Base-by-base conservation (phyloP, 2,113 vertebrate species). In the Nothobranchius kuhntae region DNA sequence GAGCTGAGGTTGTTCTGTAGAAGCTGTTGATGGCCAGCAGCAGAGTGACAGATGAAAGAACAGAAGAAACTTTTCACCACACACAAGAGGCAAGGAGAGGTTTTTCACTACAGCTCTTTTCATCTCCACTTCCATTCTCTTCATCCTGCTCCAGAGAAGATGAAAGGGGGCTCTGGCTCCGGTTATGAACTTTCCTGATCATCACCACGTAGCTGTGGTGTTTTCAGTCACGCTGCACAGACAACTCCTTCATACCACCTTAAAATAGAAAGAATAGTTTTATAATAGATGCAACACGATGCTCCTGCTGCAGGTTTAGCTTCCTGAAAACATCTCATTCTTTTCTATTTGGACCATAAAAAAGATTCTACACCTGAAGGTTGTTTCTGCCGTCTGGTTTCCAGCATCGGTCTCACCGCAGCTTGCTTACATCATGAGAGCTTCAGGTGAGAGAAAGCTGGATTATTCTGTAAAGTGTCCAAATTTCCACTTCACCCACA, bases 121-220 rank as follows among this genome's bases (percentile, higher is more conserved):
- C 71, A 73, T 83, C 65, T 55, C 30, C 15, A 74, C 78, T 72
- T 79, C 61, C 53, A 52, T 64, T 52, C 67, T 64, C 77, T 73
- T 76, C 71, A 71, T 73, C 70, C 53, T 65, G 53, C 65, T 57
- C 40, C 67, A 53, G 72, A 51, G 68, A 76, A 78, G 86, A 84
- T 84, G 74, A 84, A 88, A 82, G 78, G 17, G 73, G 60, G 53
- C 42, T 40, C 69, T 63, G 69, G 65, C 68, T 56, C 54, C 61
- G 21, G 21, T 21, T 21, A 21, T 21, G 30, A 30, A 30, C 30
- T 30, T 30, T 30, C 30, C 30, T 30, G 30, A 0, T 30, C 30
- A 30, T 30, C 30, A 30, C 2, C 30, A 30, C 21, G 65, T 46
- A 21, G 21, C 21, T 21, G 21, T 21, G 21, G 14, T 71, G 30